A percentile compares a stretch with the other conserved stretches of the same genome.
Conservation (phyloP, 2,113 vertebrate species). For the Herpailurus yagouaroundi region DNA sequence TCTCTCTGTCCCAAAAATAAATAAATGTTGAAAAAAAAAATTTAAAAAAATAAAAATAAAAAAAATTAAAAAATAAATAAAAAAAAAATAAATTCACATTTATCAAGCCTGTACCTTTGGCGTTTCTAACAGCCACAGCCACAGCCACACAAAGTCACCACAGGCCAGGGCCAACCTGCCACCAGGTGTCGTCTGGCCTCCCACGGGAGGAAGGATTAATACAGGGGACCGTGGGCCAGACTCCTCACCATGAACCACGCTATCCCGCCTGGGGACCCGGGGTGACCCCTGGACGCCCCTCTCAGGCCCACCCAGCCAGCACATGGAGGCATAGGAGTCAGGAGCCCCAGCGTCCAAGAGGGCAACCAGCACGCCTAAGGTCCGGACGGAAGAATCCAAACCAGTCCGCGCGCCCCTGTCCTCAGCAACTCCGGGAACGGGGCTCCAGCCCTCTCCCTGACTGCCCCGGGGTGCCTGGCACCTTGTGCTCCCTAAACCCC, state of each 20-base stretch:
- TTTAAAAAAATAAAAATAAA: too few relatives aligned
- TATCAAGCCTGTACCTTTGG: background rate
- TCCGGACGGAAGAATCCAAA: background rate
- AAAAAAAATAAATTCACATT: background rate
- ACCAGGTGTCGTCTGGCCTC: accelerated
- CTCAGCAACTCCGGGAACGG: too few relatives aligned
- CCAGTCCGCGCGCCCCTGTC: accelerated
- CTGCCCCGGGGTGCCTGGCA: background rate
- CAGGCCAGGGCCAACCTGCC: background rate
- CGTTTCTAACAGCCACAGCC: background rate
- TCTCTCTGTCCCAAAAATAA: too few relatives aligned
- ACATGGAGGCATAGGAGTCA: accelerated
- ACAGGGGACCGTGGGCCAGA: accelerated
- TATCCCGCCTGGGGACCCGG: background rate
- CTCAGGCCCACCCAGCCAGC: too few relatives aligned
- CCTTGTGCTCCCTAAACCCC: background rate
- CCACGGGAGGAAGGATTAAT: too few relatives aligned
- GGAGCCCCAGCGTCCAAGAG: background rate
- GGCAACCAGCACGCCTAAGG: accelerated
- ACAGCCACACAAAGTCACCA: background rate
- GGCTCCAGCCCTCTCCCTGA: background rate
- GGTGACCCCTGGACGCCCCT: accelerated
- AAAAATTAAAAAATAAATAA: too few relatives aligned
- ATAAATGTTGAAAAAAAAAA: too few relatives aligned
- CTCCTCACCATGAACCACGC: accelerated